phyloP scores from a whole-genome alignment of 2,113 vertebrate genomes.

The Harpagus bidentatus region DNA sequence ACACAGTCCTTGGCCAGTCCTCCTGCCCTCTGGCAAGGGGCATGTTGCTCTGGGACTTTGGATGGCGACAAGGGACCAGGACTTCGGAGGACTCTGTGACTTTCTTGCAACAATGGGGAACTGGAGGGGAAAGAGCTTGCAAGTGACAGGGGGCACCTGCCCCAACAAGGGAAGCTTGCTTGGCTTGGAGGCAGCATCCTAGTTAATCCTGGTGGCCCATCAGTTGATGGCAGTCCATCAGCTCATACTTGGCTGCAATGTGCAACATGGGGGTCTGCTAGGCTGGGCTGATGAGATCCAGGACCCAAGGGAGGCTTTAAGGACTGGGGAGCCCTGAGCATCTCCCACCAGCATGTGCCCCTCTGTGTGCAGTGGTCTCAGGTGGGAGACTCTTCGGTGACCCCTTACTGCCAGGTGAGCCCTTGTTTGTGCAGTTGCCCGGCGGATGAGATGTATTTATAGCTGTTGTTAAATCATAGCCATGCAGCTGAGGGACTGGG shows the following conservation, averaged over 20 bases:
- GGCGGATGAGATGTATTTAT: conserved; percentile 46
- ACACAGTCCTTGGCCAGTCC: neutral
- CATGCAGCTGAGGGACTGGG: conserved; percentile 59
- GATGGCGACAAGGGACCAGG: fast-evolving
- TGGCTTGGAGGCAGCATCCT: neutral
- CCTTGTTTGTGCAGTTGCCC: conserved; percentile 54
- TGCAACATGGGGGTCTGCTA: neutral
- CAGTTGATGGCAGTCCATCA: neutral
- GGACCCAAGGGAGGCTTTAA: neutral
- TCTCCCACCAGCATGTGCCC: neutral
- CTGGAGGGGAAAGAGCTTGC: neutral
- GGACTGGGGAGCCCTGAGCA: neutral
- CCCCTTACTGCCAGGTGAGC: conserved; percentile 47
- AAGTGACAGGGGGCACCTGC: neutral
- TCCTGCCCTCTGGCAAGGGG: neutral
- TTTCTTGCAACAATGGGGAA: neutral
- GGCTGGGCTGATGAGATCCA: neutral
- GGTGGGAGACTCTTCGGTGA: neutral
- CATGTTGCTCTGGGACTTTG: neutral
- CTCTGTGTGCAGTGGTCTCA: neutral
- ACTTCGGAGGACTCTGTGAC: neutral
- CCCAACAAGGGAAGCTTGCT: neutral
- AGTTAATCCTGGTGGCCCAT: neutral
- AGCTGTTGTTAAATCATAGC: conserved; percentile 52
- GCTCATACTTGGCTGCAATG: neutral